phyloP scores from a whole-genome alignment of 23 tunicate genomes.

The Ascidia mentula region DNA sequence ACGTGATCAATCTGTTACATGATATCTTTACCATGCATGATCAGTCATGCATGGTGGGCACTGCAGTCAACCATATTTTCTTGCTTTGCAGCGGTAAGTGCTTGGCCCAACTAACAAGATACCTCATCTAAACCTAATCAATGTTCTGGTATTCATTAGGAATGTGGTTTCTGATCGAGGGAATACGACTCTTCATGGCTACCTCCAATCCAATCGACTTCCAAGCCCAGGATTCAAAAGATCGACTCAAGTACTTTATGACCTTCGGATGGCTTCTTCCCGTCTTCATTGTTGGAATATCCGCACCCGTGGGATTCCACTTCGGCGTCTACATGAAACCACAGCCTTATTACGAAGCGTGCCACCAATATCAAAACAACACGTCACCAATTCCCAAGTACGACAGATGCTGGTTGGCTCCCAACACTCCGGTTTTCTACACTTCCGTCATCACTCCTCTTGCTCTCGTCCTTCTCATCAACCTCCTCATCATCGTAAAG shows the following conservation, averaged over 20 bases:
- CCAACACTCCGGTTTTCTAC: neutral
- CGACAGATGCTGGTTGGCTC: constrained; percentile 9
- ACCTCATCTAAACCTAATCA: too few species aligned
- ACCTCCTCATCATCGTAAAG: neutral
- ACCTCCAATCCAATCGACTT: neutral
- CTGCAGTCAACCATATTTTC: neutral
- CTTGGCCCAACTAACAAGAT: neutral
- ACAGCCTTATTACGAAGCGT: neutral
- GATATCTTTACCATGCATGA: neutral
- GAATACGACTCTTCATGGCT: neutral
- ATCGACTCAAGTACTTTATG: neutral
- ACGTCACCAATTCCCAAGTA: constrained; percentile 6
- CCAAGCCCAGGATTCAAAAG: neutral
- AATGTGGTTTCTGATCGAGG: neutral
- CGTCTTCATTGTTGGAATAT: neutral
- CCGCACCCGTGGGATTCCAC: neutral
- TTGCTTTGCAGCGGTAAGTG: neutral
- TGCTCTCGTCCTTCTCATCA: constrained; percentile 8
- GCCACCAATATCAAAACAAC: neutral
- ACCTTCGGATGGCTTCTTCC: neutral
- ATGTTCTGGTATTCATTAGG: neutral
- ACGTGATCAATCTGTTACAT: neutral
- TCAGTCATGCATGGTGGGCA: neutral
- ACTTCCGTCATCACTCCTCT: neutral
- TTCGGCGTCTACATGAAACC: neutral